Evolutionary conservation across 2,888 invertebrate genomes (phyloP).

Genomic region (Epirrita christyi): DNA sequence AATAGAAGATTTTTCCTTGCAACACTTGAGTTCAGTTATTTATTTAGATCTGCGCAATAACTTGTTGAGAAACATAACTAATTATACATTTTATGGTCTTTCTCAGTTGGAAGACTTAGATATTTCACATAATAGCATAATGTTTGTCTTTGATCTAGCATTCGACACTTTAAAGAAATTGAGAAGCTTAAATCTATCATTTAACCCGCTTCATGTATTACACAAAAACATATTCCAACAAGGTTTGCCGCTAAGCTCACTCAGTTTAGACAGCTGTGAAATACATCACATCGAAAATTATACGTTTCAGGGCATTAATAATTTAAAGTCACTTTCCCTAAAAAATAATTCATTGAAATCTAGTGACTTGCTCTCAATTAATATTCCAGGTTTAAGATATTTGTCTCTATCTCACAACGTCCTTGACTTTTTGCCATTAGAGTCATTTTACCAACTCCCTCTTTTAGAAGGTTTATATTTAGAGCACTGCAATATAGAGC

Average conservation of each 20-base stretch:
- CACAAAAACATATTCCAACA: constrained; percentile 91
- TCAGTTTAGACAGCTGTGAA: constrained; percentile 91
- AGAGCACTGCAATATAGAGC: constrained; percentile 88
- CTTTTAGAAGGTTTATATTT: constrained; percentile 90
- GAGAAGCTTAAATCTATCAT: constrained; percentile 90
- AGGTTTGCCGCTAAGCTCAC: constrained; percentile 88
- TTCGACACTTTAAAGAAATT: constrained; percentile 91
- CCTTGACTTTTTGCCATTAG: constrained; percentile 88
- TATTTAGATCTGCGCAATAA: constrained; percentile 92
- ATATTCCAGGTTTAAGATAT: constrained; percentile 90
- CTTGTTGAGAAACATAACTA: constrained; percentile 87
- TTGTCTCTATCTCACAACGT: constrained; percentile 91
- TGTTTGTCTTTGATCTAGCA: constrained; percentile 88
- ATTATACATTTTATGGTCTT: constrained; percentile 90
- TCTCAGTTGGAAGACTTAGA: constrained; percentile 92
- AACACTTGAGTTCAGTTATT: constrained; percentile 89
- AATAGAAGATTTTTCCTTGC: constrained; percentile 93
- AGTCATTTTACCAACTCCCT: constrained; percentile 90
- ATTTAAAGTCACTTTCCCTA: constrained; percentile 91
- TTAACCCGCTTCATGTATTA: constrained; percentile 89
- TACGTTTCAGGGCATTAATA: constrained; percentile 90
- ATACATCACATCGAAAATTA: constrained; percentile 89
- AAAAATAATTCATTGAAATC: constrained; percentile 90
- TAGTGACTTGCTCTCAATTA: constrained; percentile 88
- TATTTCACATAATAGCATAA: constrained; percentile 89